Base-by-base conservation (phyloP, 2,888 invertebrate species). In the Alitta virens region DNA sequence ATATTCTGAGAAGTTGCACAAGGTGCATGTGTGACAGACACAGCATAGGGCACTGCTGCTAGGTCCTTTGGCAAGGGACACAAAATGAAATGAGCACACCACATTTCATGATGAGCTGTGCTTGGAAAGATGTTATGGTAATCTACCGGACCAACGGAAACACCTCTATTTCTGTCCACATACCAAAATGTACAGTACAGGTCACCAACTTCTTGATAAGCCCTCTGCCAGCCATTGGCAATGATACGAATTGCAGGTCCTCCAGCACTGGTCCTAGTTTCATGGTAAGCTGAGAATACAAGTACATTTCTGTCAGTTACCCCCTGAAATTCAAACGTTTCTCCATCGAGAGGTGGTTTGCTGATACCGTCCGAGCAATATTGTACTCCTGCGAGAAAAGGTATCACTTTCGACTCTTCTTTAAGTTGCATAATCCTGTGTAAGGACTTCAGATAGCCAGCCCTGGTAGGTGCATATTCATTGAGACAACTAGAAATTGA, bases 171-270 rank as follows among this genome's bases (percentile, higher is more conserved):
- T 14, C 24, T 42, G 27, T 59, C 50, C 14, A 53, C 49, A 53
- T 60, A 66, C 68, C 68, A 68, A 18, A 68, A 21, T 2, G 57
- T 58, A 42, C 68, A 68, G 54, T 60, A 62, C 26, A 68, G 53
- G 14, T 60, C 56, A 12, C 66, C 66, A 12, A 66, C 54, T 16
- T 49, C 42, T 27, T 64, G 57, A 46, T 53, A 66, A 12, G 42
- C 42, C n/a, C 43, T 60, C 61, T 68, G 68, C 46, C 40, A 56
- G 2, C 68, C 68, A 49, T 40, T 40, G 7, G 66, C 68, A 49
- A 68, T 55, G 5, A 68, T 59, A 5, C 68, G 53, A n/a, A 68
- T 50, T 1, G 58, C 24, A 23, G 64, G 66, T 38, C 68, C 68
- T 16, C 56, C 62, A 2, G 63, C 63, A 46, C 25, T 3, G 2